A percentile compares a stretch with the other conserved stretches of the same genome.
These are phyloP conservation scores for Varecia variegata DNA, from an alignment of 2,797 vertebrate genomes.

Conservation along the genomic window DNA sequence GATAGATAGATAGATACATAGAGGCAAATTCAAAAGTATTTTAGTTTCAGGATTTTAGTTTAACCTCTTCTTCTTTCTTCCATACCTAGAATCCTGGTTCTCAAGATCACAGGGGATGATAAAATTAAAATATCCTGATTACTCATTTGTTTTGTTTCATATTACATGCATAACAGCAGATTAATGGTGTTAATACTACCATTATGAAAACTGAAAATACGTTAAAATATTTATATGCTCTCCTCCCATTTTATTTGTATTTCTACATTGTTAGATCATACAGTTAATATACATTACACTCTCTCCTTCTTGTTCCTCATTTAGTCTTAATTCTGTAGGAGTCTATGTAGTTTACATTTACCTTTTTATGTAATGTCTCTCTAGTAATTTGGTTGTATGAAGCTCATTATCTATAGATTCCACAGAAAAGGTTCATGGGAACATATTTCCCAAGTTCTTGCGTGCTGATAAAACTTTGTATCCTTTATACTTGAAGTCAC, in stretches of 20 bases:
- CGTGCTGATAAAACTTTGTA: neutral
- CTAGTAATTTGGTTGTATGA: neutral
- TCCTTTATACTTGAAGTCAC: neutral
- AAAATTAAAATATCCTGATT: neutral
- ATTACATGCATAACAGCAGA: neutral
- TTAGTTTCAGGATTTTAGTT: neutral
- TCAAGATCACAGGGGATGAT: neutral
- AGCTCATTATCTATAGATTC: neutral
- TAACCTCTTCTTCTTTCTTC: neutral
- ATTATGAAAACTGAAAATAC: neutral
- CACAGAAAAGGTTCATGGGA: neutral
- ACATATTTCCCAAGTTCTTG: neutral
- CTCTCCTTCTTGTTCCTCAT: neutral
- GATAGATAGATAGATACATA: neutral
- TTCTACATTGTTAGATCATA: neutral
- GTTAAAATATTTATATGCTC: neutral
- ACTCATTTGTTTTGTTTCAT: neutral
- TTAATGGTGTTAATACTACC: neutral
- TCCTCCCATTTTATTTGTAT: neutral
- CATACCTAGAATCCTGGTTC: neutral
- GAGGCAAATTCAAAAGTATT: neutral
- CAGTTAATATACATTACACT: neutral
- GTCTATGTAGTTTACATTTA: neutral
- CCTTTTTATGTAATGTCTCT: neutral
- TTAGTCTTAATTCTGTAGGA: neutral